A percentile compares a stretch with the other conserved stretches of the same genome.
Conservation (phyloP, 1,140 invertebrate species). For the Ostrea edulis region DNA sequence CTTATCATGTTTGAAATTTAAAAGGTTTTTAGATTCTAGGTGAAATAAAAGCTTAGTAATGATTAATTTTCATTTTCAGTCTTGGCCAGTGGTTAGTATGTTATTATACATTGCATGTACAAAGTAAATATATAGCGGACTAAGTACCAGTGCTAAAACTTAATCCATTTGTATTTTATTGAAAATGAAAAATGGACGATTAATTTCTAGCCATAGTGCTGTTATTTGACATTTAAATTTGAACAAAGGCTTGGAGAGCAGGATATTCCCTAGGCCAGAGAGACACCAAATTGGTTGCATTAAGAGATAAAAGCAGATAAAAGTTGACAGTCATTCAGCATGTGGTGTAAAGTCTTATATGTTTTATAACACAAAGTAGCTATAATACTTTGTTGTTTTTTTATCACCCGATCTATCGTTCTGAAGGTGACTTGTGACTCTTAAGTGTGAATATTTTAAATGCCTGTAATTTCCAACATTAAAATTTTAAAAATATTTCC, state of each 20-base stretch:
- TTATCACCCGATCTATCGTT: background rate
- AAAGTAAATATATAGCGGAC: conserved; percentile 20
- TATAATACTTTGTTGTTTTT: background rate
- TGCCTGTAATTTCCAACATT: background rate
- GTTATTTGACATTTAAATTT: conserved; percentile 29
- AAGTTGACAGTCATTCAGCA: background rate
- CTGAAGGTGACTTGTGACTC: conserved; percentile 10
- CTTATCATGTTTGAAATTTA: conserved; percentile 31
- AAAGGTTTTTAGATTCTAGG: conserved; percentile 16
- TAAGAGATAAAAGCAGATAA: conserved; percentile 18
- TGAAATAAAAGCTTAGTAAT: conserved; percentile 36
- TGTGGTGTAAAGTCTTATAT: background rate
- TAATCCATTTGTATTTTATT: conserved; percentile 34
- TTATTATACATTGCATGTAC: conserved; percentile 9
- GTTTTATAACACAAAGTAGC: background rate
- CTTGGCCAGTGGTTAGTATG: conserved; percentile 26
- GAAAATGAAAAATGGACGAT: conserved; percentile 37
- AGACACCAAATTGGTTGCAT: background rate
- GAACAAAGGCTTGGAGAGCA: background rate
- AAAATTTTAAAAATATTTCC: background rate
- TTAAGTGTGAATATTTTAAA: conserved; percentile 19
- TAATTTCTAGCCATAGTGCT: conserved; percentile 13
- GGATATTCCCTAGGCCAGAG: background rate
- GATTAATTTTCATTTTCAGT: conserved; percentile 36
- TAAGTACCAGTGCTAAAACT: background rate